A percentile compares a stretch with the other conserved stretches of the same genome.
These are phyloP conservation scores for Condylura cristata DNA, from an alignment of 2,113 vertebrate species.

Conservation along the genomic window DNA sequence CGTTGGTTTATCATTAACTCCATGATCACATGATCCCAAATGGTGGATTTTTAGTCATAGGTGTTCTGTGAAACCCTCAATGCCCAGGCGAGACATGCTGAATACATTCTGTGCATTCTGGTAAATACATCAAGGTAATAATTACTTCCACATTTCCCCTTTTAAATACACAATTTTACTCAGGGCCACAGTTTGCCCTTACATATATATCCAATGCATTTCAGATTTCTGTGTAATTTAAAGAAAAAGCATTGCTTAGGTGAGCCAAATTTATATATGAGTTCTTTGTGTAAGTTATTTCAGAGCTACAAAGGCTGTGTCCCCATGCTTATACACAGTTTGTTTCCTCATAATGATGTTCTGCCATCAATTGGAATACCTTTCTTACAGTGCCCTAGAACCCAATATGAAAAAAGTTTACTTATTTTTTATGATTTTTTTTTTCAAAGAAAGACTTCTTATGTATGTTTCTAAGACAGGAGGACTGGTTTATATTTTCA, in stretches of 20 bases:
- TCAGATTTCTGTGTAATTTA: conserved; percentile 67
- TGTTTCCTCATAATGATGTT: conserved; percentile 37
- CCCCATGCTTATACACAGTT: conserved; percentile 25
- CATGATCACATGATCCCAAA: conserved; percentile 5
- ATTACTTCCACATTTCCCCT: conserved; percentile 68
- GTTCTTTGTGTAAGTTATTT: conserved; percentile 68
- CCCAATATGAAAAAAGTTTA: conserved; percentile 67
- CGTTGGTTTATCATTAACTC: conserved; percentile 38
- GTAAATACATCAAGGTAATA: conserved; percentile 64
- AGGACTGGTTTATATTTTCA: conserved; percentile 69
- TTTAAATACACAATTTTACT: conserved; percentile 71
- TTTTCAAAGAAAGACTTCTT: conserved; percentile 71
- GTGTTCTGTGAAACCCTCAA: conserved; percentile 56
- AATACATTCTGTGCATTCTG: conserved; percentile 73
- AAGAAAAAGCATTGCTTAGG: conserved; percentile 69
- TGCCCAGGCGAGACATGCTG: conserved; percentile 58
- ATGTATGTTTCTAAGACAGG: conserved; percentile 62
- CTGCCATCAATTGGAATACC: conserved; percentile 54
- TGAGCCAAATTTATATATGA: conserved; percentile 67
- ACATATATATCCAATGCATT: conserved; percentile 57
- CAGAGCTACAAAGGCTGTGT: conserved; percentile 64
- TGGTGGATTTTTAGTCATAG: not conserved
- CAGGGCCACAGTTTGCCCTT: conserved; percentile 66
- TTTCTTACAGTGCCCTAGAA: conserved; percentile 72
- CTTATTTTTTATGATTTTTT: conserved; percentile 71